phyloP scores from a whole-genome alignment of 2,113 vertebrate species.

The Rhinopomastus cyanomelas region DNA sequence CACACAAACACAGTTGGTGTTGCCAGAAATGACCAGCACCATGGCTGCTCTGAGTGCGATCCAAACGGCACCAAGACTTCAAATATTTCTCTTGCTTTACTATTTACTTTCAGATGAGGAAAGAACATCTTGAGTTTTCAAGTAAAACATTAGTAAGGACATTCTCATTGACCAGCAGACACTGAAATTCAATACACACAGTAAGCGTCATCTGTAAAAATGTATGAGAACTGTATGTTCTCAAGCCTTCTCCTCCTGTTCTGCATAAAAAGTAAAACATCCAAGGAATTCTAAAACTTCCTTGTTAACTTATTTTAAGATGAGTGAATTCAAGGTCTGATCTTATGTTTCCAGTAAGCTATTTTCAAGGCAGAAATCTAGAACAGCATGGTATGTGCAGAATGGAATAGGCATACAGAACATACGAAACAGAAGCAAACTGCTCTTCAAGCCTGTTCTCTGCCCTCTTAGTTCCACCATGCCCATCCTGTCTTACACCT shows the following conservation, averaged over 20 bases:
- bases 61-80: not conserved
- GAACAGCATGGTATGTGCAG: not conserved
- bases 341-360: not conserved
- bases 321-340: not conserved
- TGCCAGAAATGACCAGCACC: not conserved
- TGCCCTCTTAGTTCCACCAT: not conserved
- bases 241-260: not conserved
- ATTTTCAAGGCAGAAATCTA: not conserved
- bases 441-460: not conserved
- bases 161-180: not conserved
- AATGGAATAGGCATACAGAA: not conserved
- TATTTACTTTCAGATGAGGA: not conserved
- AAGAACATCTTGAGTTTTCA: not conserved
- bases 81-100: not conserved
- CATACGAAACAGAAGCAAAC: not conserved
- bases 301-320: not conserved
- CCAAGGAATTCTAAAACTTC: not conserved
- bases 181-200: not conserved
- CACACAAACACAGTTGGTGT: not conserved
- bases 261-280: not conserved
- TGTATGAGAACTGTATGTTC: not conserved
- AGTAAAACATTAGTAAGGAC: not conserved
- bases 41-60: not conserved
- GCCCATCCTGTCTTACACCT: not conserved
- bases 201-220: not conserved